Evolutionary conservation across 2,888 invertebrate species (phyloP).

Genomic region (Willowsia nigromaculata): DNA sequence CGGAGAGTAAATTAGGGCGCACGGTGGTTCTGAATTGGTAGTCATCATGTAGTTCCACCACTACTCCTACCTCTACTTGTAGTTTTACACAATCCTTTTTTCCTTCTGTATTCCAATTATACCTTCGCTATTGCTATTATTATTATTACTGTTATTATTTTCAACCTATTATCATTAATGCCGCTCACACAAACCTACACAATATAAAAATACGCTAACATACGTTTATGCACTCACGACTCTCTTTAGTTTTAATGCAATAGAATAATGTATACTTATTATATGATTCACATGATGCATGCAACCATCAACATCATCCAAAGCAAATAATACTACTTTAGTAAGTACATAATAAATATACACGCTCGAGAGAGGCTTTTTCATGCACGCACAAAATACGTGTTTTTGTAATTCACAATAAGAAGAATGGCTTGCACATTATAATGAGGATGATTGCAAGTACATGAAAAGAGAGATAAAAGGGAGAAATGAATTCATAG

Average conservation of each 20-base stretch:
- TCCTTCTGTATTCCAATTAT: conserved; percentile 60
- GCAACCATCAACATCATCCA: conserved; percentile 5
- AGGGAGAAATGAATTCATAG: neutral
- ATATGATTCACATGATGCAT: conserved; percentile 7
- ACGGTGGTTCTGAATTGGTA: conserved; percentile 55
- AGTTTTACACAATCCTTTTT: conserved; percentile 35
- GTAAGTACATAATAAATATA: neutral
- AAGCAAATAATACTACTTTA: neutral
- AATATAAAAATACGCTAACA: conserved; percentile 16
- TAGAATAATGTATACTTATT: neutral
- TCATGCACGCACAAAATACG: conserved; percentile 6
- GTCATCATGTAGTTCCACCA: conserved; percentile 44
- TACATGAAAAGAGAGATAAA: neutral
- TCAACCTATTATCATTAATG: conserved; percentile 64
- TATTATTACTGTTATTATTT: conserved; percentile 66
- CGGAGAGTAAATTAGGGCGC: conserved; percentile 68
- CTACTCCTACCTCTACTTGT: neutral
- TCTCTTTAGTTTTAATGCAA: neutral
- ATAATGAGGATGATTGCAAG: conserved; percentile 41
- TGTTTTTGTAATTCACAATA: conserved; percentile 31
- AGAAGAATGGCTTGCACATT: conserved; percentile 40
- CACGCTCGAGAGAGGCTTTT: neutral
- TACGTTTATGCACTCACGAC: conserved; percentile 42
- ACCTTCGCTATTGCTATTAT: conserved; percentile 34
- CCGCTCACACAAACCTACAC: conserved; percentile 56